These are phyloP conservation scores for Nebria brevicollis DNA, from an alignment of 2,888 invertebrate genomes.

Conservation along the genomic window DNA sequence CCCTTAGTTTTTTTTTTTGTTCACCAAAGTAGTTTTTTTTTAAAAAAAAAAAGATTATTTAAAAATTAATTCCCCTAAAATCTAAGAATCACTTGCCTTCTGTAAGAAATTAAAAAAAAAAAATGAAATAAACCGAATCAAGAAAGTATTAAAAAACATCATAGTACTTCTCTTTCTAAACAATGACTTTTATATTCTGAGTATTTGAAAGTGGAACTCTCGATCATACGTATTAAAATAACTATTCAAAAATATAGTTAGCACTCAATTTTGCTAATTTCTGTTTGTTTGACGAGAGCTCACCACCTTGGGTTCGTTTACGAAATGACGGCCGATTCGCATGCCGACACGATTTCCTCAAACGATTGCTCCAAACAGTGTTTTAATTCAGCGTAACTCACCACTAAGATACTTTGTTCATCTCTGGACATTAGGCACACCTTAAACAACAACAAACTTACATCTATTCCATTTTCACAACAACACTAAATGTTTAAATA, in stretches of 20 bases:
- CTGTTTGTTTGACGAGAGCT: constrained; percentile 24
- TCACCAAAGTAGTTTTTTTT: constrained; percentile 22
- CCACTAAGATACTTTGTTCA: constrained; percentile 95
- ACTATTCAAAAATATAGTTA: constrained; percentile 47
- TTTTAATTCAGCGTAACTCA: constrained; percentile 94
- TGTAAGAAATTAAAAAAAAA: constrained; percentile 24
- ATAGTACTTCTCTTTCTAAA: constrained; percentile 2
- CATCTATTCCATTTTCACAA: background rate
- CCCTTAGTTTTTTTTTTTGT: constrained; percentile 27
- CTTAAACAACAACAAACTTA: constrained; percentile 62
- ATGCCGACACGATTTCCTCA: constrained; percentile 76
- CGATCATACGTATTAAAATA: constrained; percentile 47
- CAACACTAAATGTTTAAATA: background rate
- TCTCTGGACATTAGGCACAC: constrained; percentile 96
- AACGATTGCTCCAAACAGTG: constrained; percentile 94
- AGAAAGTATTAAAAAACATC: background rate
- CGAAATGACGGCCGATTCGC: constrained; percentile 30
- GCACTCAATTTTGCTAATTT: constrained; percentile 35
- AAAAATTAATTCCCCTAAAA: constrained; percentile 34
- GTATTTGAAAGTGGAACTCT: background rate
- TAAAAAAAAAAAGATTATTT: constrained; percentile 39
- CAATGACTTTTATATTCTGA: constrained; percentile 3
- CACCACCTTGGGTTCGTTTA: constrained; percentile 5
- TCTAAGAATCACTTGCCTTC: constrained; percentile 39
- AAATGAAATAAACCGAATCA: background rate